Base-by-base conservation (phyloP, 2,888 invertebrate genomes). In the Lasioglossum villosulum region DNA sequence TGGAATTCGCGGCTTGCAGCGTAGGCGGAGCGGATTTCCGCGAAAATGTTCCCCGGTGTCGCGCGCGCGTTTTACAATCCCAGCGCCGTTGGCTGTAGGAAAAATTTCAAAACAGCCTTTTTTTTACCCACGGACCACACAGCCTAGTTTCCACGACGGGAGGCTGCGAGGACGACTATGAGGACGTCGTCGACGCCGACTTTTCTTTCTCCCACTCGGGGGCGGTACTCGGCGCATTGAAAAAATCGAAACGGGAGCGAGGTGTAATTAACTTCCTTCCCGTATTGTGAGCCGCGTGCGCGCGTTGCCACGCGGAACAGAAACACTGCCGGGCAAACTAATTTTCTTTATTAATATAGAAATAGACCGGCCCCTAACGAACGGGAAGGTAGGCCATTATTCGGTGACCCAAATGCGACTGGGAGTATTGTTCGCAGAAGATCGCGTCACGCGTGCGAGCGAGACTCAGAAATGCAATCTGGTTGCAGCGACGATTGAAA, bases 241-340 rank as follows among this genome's bases (percentile, higher is more conserved):
- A 86, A 86, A 83, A 86, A 83, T 86, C 86, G 77, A 83, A 86
- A 86, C 63, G 83, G 34, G 86, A 86, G 37, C 86, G 83, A 83
- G 79, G 86, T 86, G 86, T 86, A 86, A 86, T 86, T 86, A 86
- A 86, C 86, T 83, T 86, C 86, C 74, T 86, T 78, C 48, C 70
- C 52, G 79, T 70, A 86, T 85, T 86, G 86, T 86, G 66, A 39
- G 34, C 14, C 37, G 30, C 71, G 86, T 72, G 59, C 70, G 73
- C 76, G 79, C 76, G 59, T 34, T 39, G 27, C 59, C 48, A 34
- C 75, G 78, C 42, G 52, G 78, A 76, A 84, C 39, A 59, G 71
- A 81, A 81, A 81, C 75, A 74, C 74, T 42, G 83, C 52, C 66
- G 79, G 70, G 75, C 68, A 79, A 80, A 78, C 80, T 86, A 77